A percentile compares a stretch with the other conserved stretches of the same genome.
These are phyloP conservation scores for Cyphomyrus discorhynchus DNA, from an alignment of 2,113 vertebrate genomes.

Conservation along the genomic window DNA sequence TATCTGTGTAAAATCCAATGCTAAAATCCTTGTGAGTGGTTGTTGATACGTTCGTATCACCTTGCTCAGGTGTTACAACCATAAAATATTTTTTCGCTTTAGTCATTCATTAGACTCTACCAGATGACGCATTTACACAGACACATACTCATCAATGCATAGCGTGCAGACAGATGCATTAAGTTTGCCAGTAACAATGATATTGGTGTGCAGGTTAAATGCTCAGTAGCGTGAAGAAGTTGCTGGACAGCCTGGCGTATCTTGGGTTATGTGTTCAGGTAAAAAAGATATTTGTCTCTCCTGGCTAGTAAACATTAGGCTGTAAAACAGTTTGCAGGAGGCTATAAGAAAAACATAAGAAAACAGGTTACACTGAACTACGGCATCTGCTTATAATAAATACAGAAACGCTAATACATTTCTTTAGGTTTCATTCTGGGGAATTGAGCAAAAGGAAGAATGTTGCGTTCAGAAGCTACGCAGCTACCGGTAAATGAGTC, in stretches of 20 bases:
- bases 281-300: background rate
- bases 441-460: background rate
- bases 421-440: background rate
- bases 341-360: background rate
- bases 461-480: background rate
- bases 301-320: background rate
- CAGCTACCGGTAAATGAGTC: background rate
- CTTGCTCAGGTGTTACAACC: conserved; percentile 51
- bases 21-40: conserved; percentile 57
- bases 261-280: background rate
- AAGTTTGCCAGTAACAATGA: background rate
- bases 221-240: background rate
- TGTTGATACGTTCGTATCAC: conserved; percentile 68
- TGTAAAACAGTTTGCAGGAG: background rate
- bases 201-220: background rate
- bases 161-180: background rate
- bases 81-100: background rate
- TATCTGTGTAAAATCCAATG: conserved; percentile 7
- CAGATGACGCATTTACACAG: background rate
- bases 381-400: background rate
- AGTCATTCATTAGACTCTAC: background rate
- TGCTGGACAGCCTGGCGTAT: background rate
- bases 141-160: background rate
- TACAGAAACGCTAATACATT: background rate
- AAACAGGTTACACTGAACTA: background rate